These are phyloP conservation scores for Macrophya annulata DNA, from an alignment of 2,888 invertebrate species.

Conservation along the genomic window DNA sequence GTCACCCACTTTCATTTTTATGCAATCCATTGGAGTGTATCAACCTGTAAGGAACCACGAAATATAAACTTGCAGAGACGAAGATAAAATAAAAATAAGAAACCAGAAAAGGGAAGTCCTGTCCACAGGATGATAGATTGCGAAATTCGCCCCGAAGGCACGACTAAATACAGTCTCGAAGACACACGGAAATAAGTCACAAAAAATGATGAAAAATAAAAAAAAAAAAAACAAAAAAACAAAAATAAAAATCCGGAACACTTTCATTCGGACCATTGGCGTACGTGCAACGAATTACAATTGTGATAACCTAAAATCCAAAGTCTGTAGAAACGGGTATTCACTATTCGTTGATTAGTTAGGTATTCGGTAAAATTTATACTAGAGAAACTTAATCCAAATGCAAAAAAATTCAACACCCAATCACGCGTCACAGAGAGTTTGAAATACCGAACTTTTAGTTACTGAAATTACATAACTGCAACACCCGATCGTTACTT, in stretches of 20 bases:
- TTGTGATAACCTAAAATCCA: background rate
- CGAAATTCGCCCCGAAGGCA: slow-evolving; percentile 36
- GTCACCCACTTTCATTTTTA: slow-evolving; percentile 54
- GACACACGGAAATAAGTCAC: slow-evolving; percentile 13
- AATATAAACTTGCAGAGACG: background rate
- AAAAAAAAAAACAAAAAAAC: background rate
- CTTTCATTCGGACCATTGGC: slow-evolving; percentile 38
- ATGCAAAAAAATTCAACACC: background rate
- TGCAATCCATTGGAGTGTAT: slow-evolving; percentile 34
- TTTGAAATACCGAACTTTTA: slow-evolving; percentile 14
- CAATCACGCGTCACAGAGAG: background rate
- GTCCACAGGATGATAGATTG: slow-evolving; percentile 9
- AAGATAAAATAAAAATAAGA: slow-evolving; percentile 4
- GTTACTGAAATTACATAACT: background rate
- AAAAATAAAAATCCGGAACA: slow-evolving; percentile 4
- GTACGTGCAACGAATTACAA: slow-evolving; percentile 3
- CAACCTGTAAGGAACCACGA: background rate
- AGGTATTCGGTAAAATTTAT: background rate
- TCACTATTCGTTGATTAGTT: background rate
- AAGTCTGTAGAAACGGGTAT: background rate
- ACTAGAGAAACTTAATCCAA: background rate
- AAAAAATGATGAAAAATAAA: background rate
- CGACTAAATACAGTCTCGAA: background rate
- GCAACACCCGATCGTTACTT: slow-evolving; percentile 25
- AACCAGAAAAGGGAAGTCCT: background rate